Evolutionary conservation across 2,113 vertebrate genomes (phyloP), one percentile per base, ranked within the genome.

Genomic region (Zingel zingel): DNA sequence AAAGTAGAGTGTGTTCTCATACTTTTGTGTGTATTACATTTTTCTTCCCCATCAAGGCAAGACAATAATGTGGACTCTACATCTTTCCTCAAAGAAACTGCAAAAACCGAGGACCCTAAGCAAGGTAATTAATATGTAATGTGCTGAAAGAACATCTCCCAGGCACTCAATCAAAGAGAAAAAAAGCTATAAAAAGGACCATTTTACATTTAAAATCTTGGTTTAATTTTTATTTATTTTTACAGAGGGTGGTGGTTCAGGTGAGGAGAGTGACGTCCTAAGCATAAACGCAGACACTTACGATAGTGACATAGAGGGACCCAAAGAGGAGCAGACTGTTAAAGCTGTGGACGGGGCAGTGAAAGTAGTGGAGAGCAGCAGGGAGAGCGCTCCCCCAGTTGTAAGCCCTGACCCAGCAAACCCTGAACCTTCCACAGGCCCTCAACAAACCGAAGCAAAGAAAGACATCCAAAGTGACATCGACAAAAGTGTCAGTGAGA

Each of bases 271-370:
- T 1, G 97, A 99, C 73, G 98, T 98, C 30, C 95, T 99, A 53
- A 99, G 98, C 94, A 99, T 99, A 91, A 99, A 99, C 50, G 98
- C 98, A 54, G 98, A 99, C 89, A 95, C 96, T 1, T 98, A 98
- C 36, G 98, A 99, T 77, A 99, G 98, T 16, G 98, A 99, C 92
- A 99, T 99, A 78, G 98, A 99, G 90, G 97, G 96, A 5, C 96
- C 95, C 0, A 97, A 97, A 93, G 96, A 96, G 3, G 97, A 98
- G 85, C 96, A 95, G 61, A 77, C 94, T 3, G 72, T 50, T 3
- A 94, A 94, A 85, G 39, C 82, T 6, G 57, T 67, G 25, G 83
- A 71, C 1, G 27, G 6, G 0, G 13, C 25, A 2, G 62, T 30
- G 13, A 87, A 69, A 62, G 72, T 36, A 23, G 78, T 48, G 1